Conservation (phyloP, 2,888 invertebrate genomes). For the Cataglyphis albicans region DNA sequence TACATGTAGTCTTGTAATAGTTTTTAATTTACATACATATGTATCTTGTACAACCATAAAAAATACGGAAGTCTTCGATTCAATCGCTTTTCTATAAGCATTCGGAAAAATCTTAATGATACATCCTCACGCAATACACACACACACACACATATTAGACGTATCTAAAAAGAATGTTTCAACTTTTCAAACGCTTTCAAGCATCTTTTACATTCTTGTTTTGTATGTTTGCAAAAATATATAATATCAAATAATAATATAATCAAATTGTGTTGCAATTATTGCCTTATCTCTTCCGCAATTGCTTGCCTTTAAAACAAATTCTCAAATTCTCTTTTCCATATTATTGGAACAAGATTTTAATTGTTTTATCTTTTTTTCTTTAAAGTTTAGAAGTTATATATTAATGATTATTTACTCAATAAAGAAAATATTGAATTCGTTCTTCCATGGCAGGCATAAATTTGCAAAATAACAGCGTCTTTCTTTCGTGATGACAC, state of each 20-base stretch:
- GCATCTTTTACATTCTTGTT: neutral
- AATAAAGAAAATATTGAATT: neutral
- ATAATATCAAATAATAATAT: neutral
- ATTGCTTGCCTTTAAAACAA: neutral
- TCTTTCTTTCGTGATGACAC: neutral
- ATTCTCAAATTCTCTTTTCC: neutral
- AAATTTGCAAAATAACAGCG: constrained; percentile 16
- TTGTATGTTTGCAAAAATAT: neutral
- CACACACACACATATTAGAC: neutral
- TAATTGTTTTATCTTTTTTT: neutral
- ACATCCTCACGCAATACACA: neutral
- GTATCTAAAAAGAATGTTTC: neutral
- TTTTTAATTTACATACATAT: neutral
- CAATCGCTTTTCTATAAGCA: neutral
- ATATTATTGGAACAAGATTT: neutral
- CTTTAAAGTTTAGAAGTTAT: neutral
- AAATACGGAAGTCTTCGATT: neutral
- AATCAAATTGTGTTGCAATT: neutral
- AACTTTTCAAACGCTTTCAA: neutral
- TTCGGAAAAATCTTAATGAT: constrained; percentile 9
- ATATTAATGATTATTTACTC: neutral
- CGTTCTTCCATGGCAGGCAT: neutral
- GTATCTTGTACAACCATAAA: neutral
- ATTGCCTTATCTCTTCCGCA: neutral
- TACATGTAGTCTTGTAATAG: neutral